A percentile compares a stretch with the other conserved stretches of the same genome.
Evolutionary conservation across 2,797 vertebrate genomes (phyloP).

Genomic region (Chanos chanos): DNA sequence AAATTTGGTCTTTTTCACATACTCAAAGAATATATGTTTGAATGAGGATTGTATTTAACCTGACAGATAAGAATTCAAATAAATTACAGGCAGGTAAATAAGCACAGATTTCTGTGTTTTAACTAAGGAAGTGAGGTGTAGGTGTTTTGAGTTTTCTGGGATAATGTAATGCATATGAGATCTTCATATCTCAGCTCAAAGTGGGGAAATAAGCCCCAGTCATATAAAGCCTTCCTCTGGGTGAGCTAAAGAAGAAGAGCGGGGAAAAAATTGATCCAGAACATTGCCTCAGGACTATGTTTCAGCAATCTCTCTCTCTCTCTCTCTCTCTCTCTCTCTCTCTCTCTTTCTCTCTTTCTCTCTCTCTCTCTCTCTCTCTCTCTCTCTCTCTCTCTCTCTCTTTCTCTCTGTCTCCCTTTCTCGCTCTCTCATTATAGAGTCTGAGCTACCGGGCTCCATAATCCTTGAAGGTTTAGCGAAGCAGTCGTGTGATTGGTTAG

Average conservation of each 20-base stretch:
- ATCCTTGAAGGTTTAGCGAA: constrained; percentile 82
- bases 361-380: constrained; percentile 13
- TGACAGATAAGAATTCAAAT: no score
- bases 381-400: constrained; percentile 42
- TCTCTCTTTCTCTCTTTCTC: constrained; percentile 3
- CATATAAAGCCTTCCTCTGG: constrained; percentile 35
- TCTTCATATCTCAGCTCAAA: constrained; percentile 21
- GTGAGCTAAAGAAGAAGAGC: constrained; percentile 45
- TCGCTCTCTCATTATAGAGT: constrained; percentile 77
- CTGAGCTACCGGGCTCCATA: constrained; percentile 79
- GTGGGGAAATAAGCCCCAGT: constrained; percentile 26
- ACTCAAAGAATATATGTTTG: no score
- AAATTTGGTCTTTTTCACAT: no score
- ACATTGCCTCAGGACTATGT: constrained; percentile 68
- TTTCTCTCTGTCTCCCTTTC: constrained; percentile 31
- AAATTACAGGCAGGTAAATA: no score
- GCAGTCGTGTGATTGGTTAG: constrained; percentile 78
- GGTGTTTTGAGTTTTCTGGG: constrained; percentile 27
- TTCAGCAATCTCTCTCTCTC: constrained; percentile 45
- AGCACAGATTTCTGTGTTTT: no score
- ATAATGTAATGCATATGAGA: constrained; percentile 19
- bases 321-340: constrained; percentile 14
- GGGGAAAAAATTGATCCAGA: constrained; percentile 64
- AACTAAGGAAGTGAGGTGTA: constrained; percentile 23
- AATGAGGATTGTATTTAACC: no score